Base-by-base conservation (phyloP, 2,888 invertebrate genomes). In the Pachymerium ferrugineum region DNA sequence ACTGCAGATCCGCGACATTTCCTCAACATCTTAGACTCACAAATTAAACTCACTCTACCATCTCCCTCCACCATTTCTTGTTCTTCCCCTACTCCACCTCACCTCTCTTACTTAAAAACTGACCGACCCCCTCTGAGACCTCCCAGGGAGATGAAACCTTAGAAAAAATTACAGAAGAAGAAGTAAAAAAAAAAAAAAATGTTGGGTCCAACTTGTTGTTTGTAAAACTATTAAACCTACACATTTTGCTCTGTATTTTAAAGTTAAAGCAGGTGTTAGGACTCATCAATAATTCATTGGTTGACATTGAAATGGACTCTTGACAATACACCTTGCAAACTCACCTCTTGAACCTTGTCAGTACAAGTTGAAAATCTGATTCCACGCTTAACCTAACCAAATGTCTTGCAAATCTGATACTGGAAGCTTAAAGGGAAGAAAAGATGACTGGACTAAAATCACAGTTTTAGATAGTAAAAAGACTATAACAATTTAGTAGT, bases 1-100 rank as follows among this genome's bases (percentile, higher is more conserved):
- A 42, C 42, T 3, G 14, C 42, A 8, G 3, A 33, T 14, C 6
- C 3, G 5, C 42, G 42, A 42, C 42, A 42, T 42, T 42, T 42
- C 42, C 42, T 42, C 42, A 42, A 42, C 42, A 42, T 42, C 42
- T 42, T 42, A 42, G 42, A 42, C 42, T 42, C 42, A 42, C 42
- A 42, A 42, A 42, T 42, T 42, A 42, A 42, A 42, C 42, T 42
- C 16, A 5, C 14, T n/a, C 6, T 42, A 16, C 42, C 14, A 42
- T 8, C 42, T 4, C 14, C 42, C 42, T 14, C 33, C 33, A 6
- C 33, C 33, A n/a, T 12, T 8, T 12, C 33, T 33, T 33, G 33
- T 33, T 33, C 6, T 33, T 33, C 33, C 6, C 14, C 42, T 16
- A 42, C 6, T 42, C 42, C 42, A 42, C 42, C 42, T 42, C 42